A percentile compares a stretch with the other conserved stretches of the same genome.
These are phyloP conservation scores for Scomber scombrus DNA, from an alignment of 2,113 vertebrate genomes.

Conservation along the genomic window DNA sequence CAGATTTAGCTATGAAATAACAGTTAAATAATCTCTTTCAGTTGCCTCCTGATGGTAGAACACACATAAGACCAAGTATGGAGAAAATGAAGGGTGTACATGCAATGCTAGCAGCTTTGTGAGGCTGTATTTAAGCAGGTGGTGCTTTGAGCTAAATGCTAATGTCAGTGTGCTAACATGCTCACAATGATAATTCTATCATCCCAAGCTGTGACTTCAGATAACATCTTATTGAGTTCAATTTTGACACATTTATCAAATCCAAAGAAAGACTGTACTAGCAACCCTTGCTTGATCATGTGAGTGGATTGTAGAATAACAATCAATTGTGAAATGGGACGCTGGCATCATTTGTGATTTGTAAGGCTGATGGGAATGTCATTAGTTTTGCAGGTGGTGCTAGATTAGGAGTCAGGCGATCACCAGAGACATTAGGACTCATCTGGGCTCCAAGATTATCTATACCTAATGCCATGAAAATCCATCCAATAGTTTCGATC, in stretches of 20 bases:
- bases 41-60: background rate
- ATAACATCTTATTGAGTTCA: too few relatives aligned
- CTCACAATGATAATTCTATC: too few relatives aligned
- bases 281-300: too few relatives aligned
- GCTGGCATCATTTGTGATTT: too few relatives aligned
- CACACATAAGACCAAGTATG: background rate
- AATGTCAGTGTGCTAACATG: background rate
- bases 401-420: background rate
- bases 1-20: background rate
- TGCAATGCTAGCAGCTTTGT: background rate
- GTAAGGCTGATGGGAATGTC: background rate
- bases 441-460: background rate
- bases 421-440: background rate
- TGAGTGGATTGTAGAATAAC: too few relatives aligned
- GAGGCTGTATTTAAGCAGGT: too few relatives aligned
- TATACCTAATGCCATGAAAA: background rate
- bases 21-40: background rate
- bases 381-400: background rate
- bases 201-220: too few relatives aligned
- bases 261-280: too few relatives aligned
- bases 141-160: too few relatives aligned
- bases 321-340: too few relatives aligned
- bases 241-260: too few relatives aligned
- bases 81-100: background rate
- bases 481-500: background rate